Evolutionary conservation across 2,797 vertebrate species (phyloP), one percentile per base, ranked within the genome.

Genomic region (Sylvia borin): DNA sequence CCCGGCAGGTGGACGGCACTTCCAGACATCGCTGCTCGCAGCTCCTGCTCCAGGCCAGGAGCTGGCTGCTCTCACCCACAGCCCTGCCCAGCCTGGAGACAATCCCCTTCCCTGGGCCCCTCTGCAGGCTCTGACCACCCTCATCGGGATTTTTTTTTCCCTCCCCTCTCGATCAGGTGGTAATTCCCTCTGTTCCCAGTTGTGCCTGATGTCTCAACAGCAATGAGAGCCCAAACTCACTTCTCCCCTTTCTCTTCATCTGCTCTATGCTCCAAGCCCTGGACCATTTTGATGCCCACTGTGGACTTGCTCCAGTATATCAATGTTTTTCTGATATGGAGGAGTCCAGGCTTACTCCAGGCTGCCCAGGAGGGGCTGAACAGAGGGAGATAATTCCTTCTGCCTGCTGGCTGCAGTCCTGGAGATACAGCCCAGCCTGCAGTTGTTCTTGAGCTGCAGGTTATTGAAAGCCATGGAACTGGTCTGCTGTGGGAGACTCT

Each of bases 81-180:
- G 43, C 66, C 48, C 70, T 85, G 87, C 81, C 81, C 76, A 11
- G 43, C 31, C 55, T 82, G 83, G 87, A 76, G 90, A 76, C 34
- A 31, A 9, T 8, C 27, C 58, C 54, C 21, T 85, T 91, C 61
- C 36, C 72, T 55, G 51, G 78, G 55, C 43, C 71, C 8, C 78
- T 87, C 43, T 82, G 47, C 71, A 67, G 71, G 34, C 29, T 40
- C 85, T 94, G 81, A 85, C 77, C 89, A 87, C 74, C 89, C 89
- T 94, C 81, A 75, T 5, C 7, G 40, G 61, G 48, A 20, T 3
- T 48, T 19, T 48, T 48, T 22, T 18, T 66, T 15, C 38, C 17
- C 3, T 13, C 34, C 42, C 24, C 8, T 58, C 45, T 54, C 0
- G 8, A 47, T 72, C 86, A 45, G 70, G 22, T 86, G 80, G 70